Conservation (phyloP, 2,113 vertebrate species). For the Rattus norvegicus region GRCr8 NC_086024.1:76059001-76059500, state of each 20-base stretch:
- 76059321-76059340: conserved; percentile 52
- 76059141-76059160: background rate
- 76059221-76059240: conserved; percentile 3
- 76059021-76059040: background rate
- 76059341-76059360: conserved; percentile 69
- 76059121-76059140: background rate
- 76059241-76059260: conserved; percentile 54
- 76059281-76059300: conserved; percentile 43
- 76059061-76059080: background rate
- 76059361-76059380: conserved; percentile 56
- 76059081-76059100: background rate
- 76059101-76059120: background rate
- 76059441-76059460: conserved; percentile 58
- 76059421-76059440: conserved; percentile 73
- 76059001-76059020: background rate
- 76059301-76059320: conserved; percentile 25
- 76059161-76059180: background rate
- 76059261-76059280: background rate
- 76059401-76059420: conserved; percentile 78
- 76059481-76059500: conserved; percentile 68
- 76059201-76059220: background rate
- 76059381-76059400: conserved; percentile 77
- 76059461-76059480: conserved; percentile 76
- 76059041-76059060: background rate
- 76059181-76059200: background rate